These are phyloP conservation scores for Hucho hucho DNA, from an alignment of 2,113 vertebrate genomes.

Conservation along the genomic window DNA sequence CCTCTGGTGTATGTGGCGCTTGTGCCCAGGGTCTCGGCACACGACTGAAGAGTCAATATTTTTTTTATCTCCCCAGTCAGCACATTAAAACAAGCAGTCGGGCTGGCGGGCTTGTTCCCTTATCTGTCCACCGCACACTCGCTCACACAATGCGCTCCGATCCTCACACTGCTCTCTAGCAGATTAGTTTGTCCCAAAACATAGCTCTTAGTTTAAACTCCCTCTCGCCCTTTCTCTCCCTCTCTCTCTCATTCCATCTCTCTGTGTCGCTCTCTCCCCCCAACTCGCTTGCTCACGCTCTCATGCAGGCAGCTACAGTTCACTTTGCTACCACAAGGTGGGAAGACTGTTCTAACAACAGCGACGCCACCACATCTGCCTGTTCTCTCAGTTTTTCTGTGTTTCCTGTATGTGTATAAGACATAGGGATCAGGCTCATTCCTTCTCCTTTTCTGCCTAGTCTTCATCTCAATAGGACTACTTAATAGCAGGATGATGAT, in stretches of 20 bases:
- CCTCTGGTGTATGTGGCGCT: constrained; percentile 52
- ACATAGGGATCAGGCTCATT: constrained; percentile 11
- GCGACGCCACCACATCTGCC: constrained; percentile 62
- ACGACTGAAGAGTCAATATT: constrained; percentile 91
- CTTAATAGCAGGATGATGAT: too few species aligned
- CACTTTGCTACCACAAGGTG: constrained; percentile 94
- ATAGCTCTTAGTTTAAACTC: constrained; percentile 99
- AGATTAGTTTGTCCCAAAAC: constrained; percentile 99
- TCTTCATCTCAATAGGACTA: constrained; percentile 18
- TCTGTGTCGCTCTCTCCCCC: constrained; percentile 39
- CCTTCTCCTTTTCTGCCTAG: constrained; percentile 3
- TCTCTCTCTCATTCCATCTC: constrained; percentile 22
- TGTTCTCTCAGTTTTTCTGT: constrained; percentile 54
- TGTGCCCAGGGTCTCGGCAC: constrained; percentile 78
- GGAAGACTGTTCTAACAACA: constrained; percentile 82
- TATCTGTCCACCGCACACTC: constrained; percentile 85
- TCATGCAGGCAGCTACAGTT: constrained; percentile 83
- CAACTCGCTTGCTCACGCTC: constrained; percentile 46
- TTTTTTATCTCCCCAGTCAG: constrained; percentile 91
- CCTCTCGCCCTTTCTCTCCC: constrained; percentile 49
- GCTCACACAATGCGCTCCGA: constrained; percentile 91
- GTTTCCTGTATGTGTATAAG: constrained; percentile 17
- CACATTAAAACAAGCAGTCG: constrained; percentile 68
- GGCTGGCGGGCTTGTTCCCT: constrained; percentile 81
- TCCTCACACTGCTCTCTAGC: constrained; percentile 96